A percentile compares a stretch with the other conserved stretches of the same genome.
Evolutionary conservation across 2,888 invertebrate genomes (phyloP).

Genomic region (Heliconius cydno): DNA sequence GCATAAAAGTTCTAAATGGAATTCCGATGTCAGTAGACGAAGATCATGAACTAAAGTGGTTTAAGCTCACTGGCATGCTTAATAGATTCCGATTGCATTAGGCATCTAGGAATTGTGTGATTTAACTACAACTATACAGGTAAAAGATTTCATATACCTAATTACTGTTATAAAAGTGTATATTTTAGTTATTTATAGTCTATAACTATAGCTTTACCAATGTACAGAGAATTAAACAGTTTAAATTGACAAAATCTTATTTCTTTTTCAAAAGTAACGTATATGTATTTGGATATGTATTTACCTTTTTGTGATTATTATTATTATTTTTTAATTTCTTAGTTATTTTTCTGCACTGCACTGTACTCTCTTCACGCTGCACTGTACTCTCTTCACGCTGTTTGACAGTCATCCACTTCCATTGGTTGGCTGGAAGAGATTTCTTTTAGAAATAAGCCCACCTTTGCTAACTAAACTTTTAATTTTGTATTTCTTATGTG

Average conservation of each 20-base stretch:
- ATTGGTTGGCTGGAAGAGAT: background rate
- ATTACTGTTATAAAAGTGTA: background rate
- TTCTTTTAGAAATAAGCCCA: no score
- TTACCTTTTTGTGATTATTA: no score
- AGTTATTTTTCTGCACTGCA: no score
- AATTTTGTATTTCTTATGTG: no score
- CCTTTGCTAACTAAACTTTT: no score
- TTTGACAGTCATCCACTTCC: background rate
- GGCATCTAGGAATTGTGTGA: background rate
- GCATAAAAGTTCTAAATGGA: conserved; percentile 26
- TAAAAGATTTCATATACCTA: background rate
- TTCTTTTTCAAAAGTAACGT: no score
- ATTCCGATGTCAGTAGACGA: conserved; percentile 29
- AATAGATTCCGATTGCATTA: conserved; percentile 15
- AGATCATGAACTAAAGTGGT: conserved; percentile 22
- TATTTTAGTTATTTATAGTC: no score
- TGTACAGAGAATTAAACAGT: background rate
- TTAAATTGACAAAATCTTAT: background rate
- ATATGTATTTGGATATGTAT: no score
- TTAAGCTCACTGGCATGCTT: conserved; percentile 16
- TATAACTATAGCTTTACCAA: no score
- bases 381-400: no score
- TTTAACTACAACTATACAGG: background rate
- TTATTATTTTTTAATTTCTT: no score
- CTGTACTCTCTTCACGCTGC: no score